Base-by-base conservation (phyloP, 1,140 invertebrate genomes). In the Mercenaria mercenaria region DNA sequence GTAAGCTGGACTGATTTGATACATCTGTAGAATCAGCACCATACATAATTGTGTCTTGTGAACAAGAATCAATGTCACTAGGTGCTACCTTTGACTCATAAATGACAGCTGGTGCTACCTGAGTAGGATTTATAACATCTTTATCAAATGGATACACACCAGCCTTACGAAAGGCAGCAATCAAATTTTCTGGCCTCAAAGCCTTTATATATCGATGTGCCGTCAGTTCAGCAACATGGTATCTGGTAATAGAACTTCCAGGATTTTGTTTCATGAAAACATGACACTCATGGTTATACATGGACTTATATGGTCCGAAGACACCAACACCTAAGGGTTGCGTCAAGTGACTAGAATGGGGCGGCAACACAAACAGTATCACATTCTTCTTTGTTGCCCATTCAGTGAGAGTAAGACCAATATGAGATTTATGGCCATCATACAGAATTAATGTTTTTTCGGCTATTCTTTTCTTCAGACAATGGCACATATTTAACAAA, bases 371-470 rank as follows among this genome's bases (percentile, higher is more conserved):
- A 59, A 92, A 76, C 61, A 92, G 43, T 67, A 88, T 77, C 39
- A 93, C 69, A 37, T 90, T 84, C 2, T 85, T 59, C 47, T 89
- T 39, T 50, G 61, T 52, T 10, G 88, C 69, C 88, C 88, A 90
- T 18, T 85, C 88, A 39, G 56, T 64, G 23, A 90, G 67, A 29
- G 80, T 74, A 10, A 74, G 23, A 2, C 26, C 69, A 77, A 72
- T 52, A 90, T 85, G 41, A 32, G 88, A 93, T n/a, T 91, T 88
- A 87, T 96, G 96, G 91, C 96, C 96, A 88, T 96, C 95, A 50
- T 95, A 89, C 11, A 96, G 77, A 26, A 96, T 88, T 23, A 96
- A 92, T 32, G 95, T 92, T 86, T 93, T 50, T 92, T 79, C 29
- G 3, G 0, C 29, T 47, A 52, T 20, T 1, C 32, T 47, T n/a